Percentiles rank a stretch among this genome's conserved stretches.
These are phyloP conservation scores for Imbricaverruca yamaguchii DNA, from an alignment of 2,888 invertebrate species.

Conservation along the genomic window DNA sequence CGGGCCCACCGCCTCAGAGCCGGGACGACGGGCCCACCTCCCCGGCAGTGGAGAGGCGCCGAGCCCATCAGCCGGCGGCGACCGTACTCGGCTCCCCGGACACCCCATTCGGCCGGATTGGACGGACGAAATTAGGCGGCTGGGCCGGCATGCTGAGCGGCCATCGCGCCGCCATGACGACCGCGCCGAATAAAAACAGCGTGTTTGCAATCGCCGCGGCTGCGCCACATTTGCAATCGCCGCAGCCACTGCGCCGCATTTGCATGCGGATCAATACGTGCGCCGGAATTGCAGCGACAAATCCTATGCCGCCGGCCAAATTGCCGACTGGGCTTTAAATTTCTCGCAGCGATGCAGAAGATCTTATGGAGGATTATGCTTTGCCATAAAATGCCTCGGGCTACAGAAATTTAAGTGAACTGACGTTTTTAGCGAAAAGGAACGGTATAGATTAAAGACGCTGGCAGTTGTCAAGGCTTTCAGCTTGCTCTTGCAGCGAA, in stretches of 20 bases:
- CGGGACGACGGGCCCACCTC: too few relatives aligned
- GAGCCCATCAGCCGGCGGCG: too few relatives aligned
- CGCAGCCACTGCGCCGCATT: too few relatives aligned
- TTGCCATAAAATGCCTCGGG: too few relatives aligned
- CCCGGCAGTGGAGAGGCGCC: too few relatives aligned
- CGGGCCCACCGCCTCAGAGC: background rate
- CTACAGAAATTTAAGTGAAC: too few relatives aligned
- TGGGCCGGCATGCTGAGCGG: background rate
- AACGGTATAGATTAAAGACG: too few relatives aligned
- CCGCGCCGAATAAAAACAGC: slow-evolving; percentile 14
- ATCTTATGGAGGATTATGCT: background rate
- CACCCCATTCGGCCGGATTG: background rate
- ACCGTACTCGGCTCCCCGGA: too few relatives aligned
- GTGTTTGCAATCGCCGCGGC: slow-evolving; percentile 12
- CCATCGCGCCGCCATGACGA: background rate
- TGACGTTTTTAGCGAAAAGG: too few relatives aligned
- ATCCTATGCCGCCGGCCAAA: slow-evolving; percentile 16
- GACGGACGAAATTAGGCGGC: background rate
- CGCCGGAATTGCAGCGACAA: slow-evolving; percentile 19
- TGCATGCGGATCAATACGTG: slow-evolving; percentile 17
- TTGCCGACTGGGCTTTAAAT: slow-evolving; percentile 9
- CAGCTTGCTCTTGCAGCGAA: too few relatives aligned
- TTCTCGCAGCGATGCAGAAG: slow-evolving; percentile 8
- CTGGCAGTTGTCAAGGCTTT: too few relatives aligned
- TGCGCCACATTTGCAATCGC: background rate